Evolutionary conservation across 2,113 vertebrate species (phyloP), one percentile per base, ranked within the genome.

Genomic region (Barnardius zonarius): DNA sequence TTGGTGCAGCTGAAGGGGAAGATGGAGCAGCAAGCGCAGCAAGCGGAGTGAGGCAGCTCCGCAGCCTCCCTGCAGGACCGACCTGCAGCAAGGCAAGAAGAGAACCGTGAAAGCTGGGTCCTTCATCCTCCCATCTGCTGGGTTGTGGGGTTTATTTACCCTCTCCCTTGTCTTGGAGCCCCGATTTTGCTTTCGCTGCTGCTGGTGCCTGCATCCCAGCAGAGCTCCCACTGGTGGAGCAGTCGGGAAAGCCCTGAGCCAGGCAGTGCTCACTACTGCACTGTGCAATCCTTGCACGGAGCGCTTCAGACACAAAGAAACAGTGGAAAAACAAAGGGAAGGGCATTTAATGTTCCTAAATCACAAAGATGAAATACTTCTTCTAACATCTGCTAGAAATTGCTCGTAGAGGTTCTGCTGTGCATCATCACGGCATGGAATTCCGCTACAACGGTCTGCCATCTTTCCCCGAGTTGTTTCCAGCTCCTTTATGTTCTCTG

Each of bases 261-360:
- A 10, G 33, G 3, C 1, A 0, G 33, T 3, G 24, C 8, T n/a
- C 2, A 44, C 24, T 5, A 10, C 3, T 3, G 24, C 5, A 0
- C 6, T 7, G 30, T 10, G 5, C 2, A 14, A 10, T 3, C 48
- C 9, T 9, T 9, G 35, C 35, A 2, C 63, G 5, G 80, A 61
- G 31, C 8, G 37, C n/a, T 43, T 83, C 59, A 44, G 23, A 70
- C 69, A 77, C 5, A 80, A 43, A 69, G 43, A 83, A 95, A 80
- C 10, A 2, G 80, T 49, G 41, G 41, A 23, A 44, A 80, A 91
- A 35, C 43, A 69, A 77, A 85, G 23, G 15, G 14, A 73, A 64
- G 39, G 55, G 11, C 49, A n/a, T 4, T 10, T 66, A 88, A 19
- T 61, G 67, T 11, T 96, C 94, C 94, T 62, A 92, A 91, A 90